Conservation (phyloP, 2,888 invertebrate genomes). For the Alentia gelatinosa region DNA sequence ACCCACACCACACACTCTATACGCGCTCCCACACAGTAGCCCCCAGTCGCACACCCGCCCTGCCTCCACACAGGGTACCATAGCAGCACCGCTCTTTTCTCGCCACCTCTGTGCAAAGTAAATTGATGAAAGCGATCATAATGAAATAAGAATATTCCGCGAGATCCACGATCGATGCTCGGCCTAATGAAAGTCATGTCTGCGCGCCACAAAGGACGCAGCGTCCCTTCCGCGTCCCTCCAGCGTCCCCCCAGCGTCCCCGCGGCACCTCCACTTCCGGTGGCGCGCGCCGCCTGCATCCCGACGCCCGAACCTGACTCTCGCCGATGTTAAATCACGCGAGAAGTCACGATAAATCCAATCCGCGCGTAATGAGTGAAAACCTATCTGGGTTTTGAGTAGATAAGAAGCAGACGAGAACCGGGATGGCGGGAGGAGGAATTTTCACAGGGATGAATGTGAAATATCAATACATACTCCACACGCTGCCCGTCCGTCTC, state of each 20-base stretch:
- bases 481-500: not conserved
- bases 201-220: conserved; percentile 23
- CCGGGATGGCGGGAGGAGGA: not conserved
- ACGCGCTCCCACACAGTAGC: not conserved
- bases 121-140: conserved; percentile 36
- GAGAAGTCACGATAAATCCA: conserved; percentile 32
- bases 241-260: no score
- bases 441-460: not conserved
- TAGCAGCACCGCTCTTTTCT: not conserved
- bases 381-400: conserved; percentile 14
- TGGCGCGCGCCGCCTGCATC: not conserved
- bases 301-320: conserved; percentile 3
- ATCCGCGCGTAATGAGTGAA: conserved; percentile 33
- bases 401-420: conserved; percentile 13
- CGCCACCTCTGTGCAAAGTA: not conserved
- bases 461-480: not conserved
- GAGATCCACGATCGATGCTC: conserved; percentile 7
- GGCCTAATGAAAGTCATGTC: conserved; percentile 41
- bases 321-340: conserved; percentile 46
- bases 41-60: not conserved
- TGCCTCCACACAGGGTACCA: no score
- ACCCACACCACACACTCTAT: not conserved
- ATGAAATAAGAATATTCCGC: conserved; percentile 45
- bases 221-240: not conserved
- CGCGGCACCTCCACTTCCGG: conserved; percentile 5